phyloP scores from a whole-genome alignment of 2,888 invertebrate species.

The Tiliacea citrago region DNA sequence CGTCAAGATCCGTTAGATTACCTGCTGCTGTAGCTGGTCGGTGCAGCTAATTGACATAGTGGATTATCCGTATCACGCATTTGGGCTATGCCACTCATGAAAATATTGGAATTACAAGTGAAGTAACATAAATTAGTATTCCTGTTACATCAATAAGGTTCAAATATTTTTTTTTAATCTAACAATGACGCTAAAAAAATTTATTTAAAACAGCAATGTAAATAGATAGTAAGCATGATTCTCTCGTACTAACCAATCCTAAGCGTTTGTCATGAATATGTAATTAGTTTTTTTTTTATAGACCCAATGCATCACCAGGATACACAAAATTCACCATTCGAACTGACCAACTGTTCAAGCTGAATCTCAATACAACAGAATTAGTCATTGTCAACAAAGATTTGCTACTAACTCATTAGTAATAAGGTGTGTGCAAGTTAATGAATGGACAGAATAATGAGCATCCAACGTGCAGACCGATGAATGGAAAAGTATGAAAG shows the following conservation, averaged over 20 bases:
- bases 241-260: background rate
- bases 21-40: background rate
- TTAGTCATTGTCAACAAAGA: background rate
- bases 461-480: background rate
- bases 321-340: background rate
- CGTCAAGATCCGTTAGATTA: background rate
- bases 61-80: background rate
- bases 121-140: background rate
- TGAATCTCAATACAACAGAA: background rate
- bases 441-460: background rate
- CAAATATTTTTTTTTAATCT: background rate
- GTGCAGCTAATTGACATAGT: background rate
- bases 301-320: background rate
- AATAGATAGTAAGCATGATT: background rate
- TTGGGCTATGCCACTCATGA: background rate
- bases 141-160: background rate
- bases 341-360: background rate
- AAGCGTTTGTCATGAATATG: background rate
- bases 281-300: background rate
- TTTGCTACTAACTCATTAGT: conserved; percentile 19
- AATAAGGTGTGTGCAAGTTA: background rate
- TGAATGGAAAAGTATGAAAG: conserved; percentile 7
- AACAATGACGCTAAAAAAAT: background rate
- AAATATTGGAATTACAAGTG: background rate
- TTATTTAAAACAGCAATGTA: too few species aligned